Evolutionary conservation across 2,113 vertebrate genomes (phyloP).

Genomic region (Phrynosoma platyrhinos): DNA sequence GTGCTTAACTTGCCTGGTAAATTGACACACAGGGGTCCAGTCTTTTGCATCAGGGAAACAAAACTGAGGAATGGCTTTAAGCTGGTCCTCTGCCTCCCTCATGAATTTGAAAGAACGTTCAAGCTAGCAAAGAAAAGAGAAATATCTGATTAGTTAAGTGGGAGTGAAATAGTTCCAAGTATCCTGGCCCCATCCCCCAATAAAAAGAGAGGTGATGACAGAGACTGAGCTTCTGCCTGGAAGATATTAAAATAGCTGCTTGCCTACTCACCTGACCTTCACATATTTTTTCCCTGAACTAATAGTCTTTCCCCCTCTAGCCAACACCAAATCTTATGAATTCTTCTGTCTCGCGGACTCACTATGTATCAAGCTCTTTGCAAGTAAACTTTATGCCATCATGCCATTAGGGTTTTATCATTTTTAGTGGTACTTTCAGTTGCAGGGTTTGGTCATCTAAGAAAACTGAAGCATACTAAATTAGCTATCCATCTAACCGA

Average conservation of each 20-base stretch:
- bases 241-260: conserved; percentile 65
- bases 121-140: conserved; percentile 77
- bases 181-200: conserved; percentile 31
- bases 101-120: conserved; percentile 95
- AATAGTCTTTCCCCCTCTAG: not conserved
- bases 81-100: conserved; percentile 93
- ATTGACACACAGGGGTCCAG: conserved; percentile 92
- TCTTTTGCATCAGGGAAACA: conserved; percentile 97
- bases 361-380: not conserved
- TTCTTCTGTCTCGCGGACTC: conserved; percentile 24
- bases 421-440: not conserved
- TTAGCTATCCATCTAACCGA: not conserved
- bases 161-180: conserved; percentile 66
- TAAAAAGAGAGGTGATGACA: conserved; percentile 70
- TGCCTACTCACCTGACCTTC: conserved; percentile 53
- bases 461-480: not conserved
- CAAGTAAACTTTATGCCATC: not conserved
- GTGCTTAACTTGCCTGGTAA: conserved; percentile 86
- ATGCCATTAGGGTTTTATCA: not conserved
- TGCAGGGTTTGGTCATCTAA: not conserved
- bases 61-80: conserved; percentile 97
- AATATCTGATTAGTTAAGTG: conserved; percentile 68
- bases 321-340: not conserved
- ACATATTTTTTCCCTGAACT: conserved; percentile 42
- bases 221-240: conserved; percentile 69